Conservation (phyloP, 2,113 vertebrate genomes). For the Fulica atra region DNA sequence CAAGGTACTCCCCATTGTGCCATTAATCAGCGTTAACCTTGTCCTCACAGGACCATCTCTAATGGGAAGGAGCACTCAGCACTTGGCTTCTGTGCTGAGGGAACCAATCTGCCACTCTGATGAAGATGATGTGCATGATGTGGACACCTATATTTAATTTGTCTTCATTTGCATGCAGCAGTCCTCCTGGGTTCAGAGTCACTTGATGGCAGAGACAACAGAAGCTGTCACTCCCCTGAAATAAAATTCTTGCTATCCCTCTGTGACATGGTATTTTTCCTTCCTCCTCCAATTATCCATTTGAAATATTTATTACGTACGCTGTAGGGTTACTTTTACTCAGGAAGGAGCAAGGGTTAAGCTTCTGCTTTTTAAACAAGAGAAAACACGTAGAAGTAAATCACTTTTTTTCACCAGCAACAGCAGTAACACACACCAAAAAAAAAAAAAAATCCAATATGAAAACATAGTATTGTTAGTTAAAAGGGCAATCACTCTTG, state of each 20-base stretch:
- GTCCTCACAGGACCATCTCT: neutral
- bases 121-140: neutral
- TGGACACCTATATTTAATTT: neutral
- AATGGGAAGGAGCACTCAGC: neutral
- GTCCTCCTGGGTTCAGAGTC: neutral
- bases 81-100: neutral
- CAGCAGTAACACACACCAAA: neutral
- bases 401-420: neutral
- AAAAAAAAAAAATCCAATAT: neutral
- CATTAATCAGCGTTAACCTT: neutral
- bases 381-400: constrained; percentile 31
- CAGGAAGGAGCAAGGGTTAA: constrained; percentile 20
- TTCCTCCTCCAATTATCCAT: neutral
- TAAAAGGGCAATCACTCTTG: constrained; percentile 43
- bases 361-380: neutral
- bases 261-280: neutral
- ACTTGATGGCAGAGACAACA: constrained; percentile 10
- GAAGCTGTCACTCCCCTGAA: constrained; percentile 30
- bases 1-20: neutral
- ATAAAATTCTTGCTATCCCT: constrained; percentile 10
- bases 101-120: neutral
- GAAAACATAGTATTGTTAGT: constrained; percentile 15
- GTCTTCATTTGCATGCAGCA: constrained; percentile 28
- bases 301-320: constrained; percentile 43
- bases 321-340: neutral